Percentiles rank a stretch among this genome's conserved stretches.
Evolutionary conservation across 2,888 invertebrate genomes (phyloP).

Genomic region (Drosophila colorata): DNA sequence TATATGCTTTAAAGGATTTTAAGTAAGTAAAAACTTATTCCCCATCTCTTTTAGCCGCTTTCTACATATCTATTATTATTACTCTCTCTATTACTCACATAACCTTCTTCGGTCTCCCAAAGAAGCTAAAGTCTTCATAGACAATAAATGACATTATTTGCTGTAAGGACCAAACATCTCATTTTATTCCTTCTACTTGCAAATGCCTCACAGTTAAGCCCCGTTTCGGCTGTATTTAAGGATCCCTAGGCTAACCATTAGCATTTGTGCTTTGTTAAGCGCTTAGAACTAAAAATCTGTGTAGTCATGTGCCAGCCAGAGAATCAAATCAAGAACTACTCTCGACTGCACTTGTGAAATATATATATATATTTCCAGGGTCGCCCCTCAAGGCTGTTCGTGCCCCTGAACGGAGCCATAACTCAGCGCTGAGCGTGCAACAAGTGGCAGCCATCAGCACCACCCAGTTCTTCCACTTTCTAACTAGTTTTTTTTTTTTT

Average conservation of each 20-base stretch:
- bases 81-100: too few species aligned
- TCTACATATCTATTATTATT: too few species aligned
- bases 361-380: constrained; percentile 56
- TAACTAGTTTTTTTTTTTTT: constrained; percentile 46
- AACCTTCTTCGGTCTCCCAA: too few species aligned
- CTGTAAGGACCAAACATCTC: too few species aligned
- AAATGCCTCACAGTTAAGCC: too few species aligned
- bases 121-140: too few species aligned
- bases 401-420: constrained; percentile 35
- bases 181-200: too few species aligned
- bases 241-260: constrained; percentile 51
- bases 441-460: constrained; percentile 36
- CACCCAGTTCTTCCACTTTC: constrained; percentile 4
- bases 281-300: constrained; percentile 42
- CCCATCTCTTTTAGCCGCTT: too few species aligned
- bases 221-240: too few species aligned
- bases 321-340: constrained; percentile 57
- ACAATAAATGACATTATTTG: too few species aligned
- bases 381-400: constrained; percentile 30
- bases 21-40: too few species aligned
- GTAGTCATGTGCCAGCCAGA: constrained; percentile 23
- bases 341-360: constrained; percentile 56
- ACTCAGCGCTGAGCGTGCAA: constrained; percentile 44
- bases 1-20: too few species aligned
- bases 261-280: constrained; percentile 43